Evolutionary conservation across 2,888 invertebrate genomes (phyloP).

Genomic region (Drosophila rubida): DNA sequence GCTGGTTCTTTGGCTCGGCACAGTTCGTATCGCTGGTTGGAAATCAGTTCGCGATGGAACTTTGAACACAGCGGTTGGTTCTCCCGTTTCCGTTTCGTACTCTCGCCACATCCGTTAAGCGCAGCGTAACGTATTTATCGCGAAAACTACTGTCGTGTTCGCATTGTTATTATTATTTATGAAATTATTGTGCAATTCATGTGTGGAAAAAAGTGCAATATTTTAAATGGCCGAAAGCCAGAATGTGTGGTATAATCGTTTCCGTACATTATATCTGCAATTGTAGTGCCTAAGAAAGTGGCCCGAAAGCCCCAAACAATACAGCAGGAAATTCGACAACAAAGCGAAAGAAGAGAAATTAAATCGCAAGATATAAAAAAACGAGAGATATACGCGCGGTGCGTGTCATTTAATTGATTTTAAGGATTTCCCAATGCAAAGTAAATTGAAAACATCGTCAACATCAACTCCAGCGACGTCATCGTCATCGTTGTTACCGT

Average conservation of each 20-base stretch:
- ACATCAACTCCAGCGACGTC: constrained; percentile 21
- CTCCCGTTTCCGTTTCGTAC: constrained; percentile 57
- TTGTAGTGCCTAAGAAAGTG: constrained; percentile 27
- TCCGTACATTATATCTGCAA: constrained; percentile 26
- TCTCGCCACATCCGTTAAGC: constrained; percentile 44
- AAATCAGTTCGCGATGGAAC: constrained; percentile 83
- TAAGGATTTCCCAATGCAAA: constrained; percentile 65
- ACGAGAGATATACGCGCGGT: constrained; percentile 28
- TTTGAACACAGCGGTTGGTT: constrained; percentile 84
- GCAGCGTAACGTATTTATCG: constrained; percentile 44
- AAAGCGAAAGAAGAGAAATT: constrained; percentile 9
- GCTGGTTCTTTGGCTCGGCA: constrained; percentile 43
- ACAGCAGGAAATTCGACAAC: constrained; percentile 12
- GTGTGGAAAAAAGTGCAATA: constrained; percentile 11
- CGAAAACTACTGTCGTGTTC: constrained; percentile 23
- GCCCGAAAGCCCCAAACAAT: constrained; percentile 14
- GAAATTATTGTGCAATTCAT: constrained; percentile 25
- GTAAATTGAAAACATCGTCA: constrained; percentile 58
- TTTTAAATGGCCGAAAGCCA: constrained; percentile 15
- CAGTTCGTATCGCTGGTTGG: constrained; percentile 38
- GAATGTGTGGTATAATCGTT: constrained; percentile 49
- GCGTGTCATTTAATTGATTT: constrained; percentile 79
- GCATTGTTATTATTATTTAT: constrained; percentile 34
- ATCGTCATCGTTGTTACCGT: constrained; percentile 30
- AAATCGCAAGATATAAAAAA: constrained; percentile 39